Evolutionary conservation across 2,113 vertebrate species (phyloP), one percentile per base, ranked within the genome.

Genomic region (Tetrax tetrax): DNA sequence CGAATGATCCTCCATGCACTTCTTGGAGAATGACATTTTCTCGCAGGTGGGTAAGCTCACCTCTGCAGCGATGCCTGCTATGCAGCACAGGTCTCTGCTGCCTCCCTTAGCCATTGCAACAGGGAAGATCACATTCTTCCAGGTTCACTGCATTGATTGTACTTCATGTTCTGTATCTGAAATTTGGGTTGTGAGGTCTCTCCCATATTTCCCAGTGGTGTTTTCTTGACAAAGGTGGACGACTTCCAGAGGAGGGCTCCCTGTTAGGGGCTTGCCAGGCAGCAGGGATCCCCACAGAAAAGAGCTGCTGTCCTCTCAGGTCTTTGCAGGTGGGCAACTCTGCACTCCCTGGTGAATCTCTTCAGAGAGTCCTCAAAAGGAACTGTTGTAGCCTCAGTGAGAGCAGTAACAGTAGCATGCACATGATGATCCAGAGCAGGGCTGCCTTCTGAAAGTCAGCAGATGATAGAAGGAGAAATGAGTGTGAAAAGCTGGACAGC

Each of bases 61-160:
- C 14, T 75, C 12, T 41, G 5, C 6, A 4, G 48, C 0, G 5
- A 20, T 43, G 38, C 20, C 16, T 1, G 1, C 50, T 51, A 7
- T 7, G 19, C 17, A 35, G 33, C 25, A 33, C 16, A 21, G 22
- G 9, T 59, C 27, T 92, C 38, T 50, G 8, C 41, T 78, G 18
- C 22, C 47, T 83, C 81, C 43, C 9, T 47, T 70, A 71, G 29
- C 56, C 24, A 4, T 25, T 82, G 56, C 18, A 51, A 0, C 4
- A 12, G 11, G 24, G 37, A 82, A 83, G 43, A 85, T 2, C 22
- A 47, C 14, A 15, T 85, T 76, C 38, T 79, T 41, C 22, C 10
- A 83, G 16, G 6, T 75, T 84, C 14, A 14, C 21, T 57, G 18
- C 3, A 2, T 37, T 83, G 20, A 5, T 33, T 69, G 10, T 23